phyloP scores from a whole-genome alignment of 2,888 invertebrate species.

The Mythimna vitellina region DNA sequence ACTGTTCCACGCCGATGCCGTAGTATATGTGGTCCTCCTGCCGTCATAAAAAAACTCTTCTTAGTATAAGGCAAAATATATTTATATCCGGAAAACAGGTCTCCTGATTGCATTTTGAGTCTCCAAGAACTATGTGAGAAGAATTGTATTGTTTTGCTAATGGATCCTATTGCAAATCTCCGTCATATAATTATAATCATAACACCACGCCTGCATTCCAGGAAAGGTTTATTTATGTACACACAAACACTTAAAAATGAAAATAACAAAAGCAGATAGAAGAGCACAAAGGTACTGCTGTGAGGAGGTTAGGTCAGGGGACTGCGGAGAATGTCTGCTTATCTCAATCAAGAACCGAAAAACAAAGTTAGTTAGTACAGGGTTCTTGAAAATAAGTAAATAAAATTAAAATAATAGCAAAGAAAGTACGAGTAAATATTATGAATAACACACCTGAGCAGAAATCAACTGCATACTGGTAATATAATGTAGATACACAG shows the following conservation, averaged over 20 bases:
- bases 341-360: background rate
- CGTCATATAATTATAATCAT: too few species aligned
- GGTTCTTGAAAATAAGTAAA: background rate
- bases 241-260: too few species aligned
- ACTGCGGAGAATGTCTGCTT: background rate
- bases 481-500: conserved; percentile 95
- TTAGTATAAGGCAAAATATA: background rate
- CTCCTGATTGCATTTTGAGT: background rate
- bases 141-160: too few species aligned
- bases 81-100: background rate
- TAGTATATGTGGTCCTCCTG: conserved; percentile 95
- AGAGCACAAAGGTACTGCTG: too few species aligned
- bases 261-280: too few species aligned
- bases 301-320: too few species aligned
- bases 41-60: conserved; percentile 19
- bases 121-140: background rate
- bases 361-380: background rate
- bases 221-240: too few species aligned
- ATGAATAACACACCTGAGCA: conserved; percentile 90
- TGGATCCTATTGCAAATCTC: background rate
- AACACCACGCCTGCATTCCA: too few species aligned
- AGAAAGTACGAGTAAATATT: too few species aligned
- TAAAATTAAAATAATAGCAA: background rate
- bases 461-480: conserved; percentile 94
- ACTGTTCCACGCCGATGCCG: conserved; percentile 93